Evolutionary conservation across 2,888 invertebrate genomes (phyloP), one percentile per base, ranked within the genome.

Genomic region (Rosalia funebris): DNA sequence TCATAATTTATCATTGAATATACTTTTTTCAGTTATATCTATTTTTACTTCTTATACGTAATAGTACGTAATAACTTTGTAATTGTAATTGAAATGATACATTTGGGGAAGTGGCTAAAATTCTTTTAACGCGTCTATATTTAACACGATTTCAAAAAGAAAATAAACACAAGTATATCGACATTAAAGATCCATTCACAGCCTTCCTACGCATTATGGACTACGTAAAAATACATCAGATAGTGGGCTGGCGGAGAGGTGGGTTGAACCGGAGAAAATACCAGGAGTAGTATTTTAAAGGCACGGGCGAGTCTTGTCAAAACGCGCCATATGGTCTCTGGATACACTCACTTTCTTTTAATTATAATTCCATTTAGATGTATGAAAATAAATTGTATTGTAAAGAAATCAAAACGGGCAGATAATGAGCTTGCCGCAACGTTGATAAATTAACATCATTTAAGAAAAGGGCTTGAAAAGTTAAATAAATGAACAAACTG

Each of bases 211-310:
- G 39, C 50, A 12, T 44, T 20, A 14, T 20, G n/a, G 39, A 39
- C 39, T 15, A 25, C 39, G 37, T 39, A 56, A 57, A 57, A 57
- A 47, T 53, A 57, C 57, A 50, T 54, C 57, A n/a, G n/a, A 32
- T 52, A 63, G 63, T 60, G 53, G 57, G 60, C 42, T 44, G 63
- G 36, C 15, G 44, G 39, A 39, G 48, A 12, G 52, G 20, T 12
- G 65, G 60, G 64, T 61, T 55, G 44, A 62, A 57, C 12, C 55
- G 32, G 39, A 45, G 52, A 60, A 60, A 62, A 54, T 60, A 52
- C 60, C 62, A 45, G 65, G 55, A 62, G 57, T 64, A 46, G 57
- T 60, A 54, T 54, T 60, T 60, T 50, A 57, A 47, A 59, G 57
- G 50, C 44, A 47, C 39, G 46, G 62, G 65, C 57, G 55, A 56